Evolutionary conservation across 1,140 invertebrate genomes (phyloP), one percentile per base, ranked within the genome.

Genomic region (Papilio aristodemus): DNA sequence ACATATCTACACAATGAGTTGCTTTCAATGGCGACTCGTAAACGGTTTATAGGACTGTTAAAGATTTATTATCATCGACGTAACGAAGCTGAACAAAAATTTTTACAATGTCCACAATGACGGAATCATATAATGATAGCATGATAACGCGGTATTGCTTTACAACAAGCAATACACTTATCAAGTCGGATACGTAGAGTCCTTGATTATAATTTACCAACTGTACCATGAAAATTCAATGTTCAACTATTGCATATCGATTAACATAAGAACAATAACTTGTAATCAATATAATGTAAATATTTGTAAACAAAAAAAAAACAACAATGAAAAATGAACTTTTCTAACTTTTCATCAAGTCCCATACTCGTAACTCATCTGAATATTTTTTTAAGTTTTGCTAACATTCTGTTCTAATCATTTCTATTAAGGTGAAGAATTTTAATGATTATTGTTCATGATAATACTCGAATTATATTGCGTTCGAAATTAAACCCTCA

Each of bases 81-180:
- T 46, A 46, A 19, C 17, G 43, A 19, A 46, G 43, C 43, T 46
- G 43, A 46, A 46, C 19, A 43, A 43, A 8, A 19, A 9, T 46
- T 46, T 46, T 46, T 46, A 46, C 43, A 46, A 14, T 46, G 43
- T 46, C 43, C 14, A 46, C 43, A 46, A 46, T 46, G 43, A 46
- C 43, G 43, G 17, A 19, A 46, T 46, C 43, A 46, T 14, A 46
- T 19, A 46, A 46, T 46, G 43, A 46, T 39, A 39, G 1, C 38
- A 13, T 39, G 38, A 39, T 46, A 46, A 9, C 17, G 17, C 43
- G 19, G 14, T 46, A 46, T 46, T 46, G 14, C 43, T 46, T 46
- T 46, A 46, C 19, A 46, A 46, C 43, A 17, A 46, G 43, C 43
- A 17, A 46, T 46, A 46, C 7, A 46, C 43, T 46, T 19, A 9